Evolutionary conservation across 37 sponge, comb jelly and placozoan species (phyloP), one percentile per base, ranked within the genome.

Genomic region (Halichondria panicea): DNA sequence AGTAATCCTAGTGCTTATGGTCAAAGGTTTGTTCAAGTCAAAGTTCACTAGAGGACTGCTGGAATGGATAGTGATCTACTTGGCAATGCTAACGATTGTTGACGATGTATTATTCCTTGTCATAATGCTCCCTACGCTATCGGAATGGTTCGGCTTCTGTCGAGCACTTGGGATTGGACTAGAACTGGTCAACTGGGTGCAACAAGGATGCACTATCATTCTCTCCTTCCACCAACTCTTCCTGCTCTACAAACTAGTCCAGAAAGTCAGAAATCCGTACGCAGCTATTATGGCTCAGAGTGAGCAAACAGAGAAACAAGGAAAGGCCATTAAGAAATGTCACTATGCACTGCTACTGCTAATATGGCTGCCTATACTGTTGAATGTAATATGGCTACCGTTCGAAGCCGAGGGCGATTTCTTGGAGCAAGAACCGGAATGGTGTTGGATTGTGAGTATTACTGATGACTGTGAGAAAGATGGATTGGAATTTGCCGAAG

Each of bases 21-120:
- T 63, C 54, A 43, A 71, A 15, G 45, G 54, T 19, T 33, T 28
- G 55, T 50, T 63, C 3, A 40, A 59, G 28, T 18, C 38, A 42
- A 70, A 31, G 28, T 13, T 66, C 13, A 4, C 70, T 15, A 78
- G 78, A 37, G 66, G 86, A 1, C 73, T 85, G 38, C 67, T 85
- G 56, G 25, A 55, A 6, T 55, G 56, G 56, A 3, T 55, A 25
- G 25, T 55, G 4, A 3, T 55, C 56, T 55, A 55, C 9, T 6
- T 55, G 3, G 25, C 56, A 55, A 25, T 55, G 52, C 13, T 48
- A 48, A 48, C 52, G 11, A 11, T 48, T n/a, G 3, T 55, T 25
- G 25, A 55, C 9, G 25, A n/a, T 3, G 56, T n/a, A 27, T 25
- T 6, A n/a, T 3, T 9, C 25, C 25, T 55, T n/a, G 9, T 55